phyloP scores from a whole-genome alignment of 2,888 invertebrate species.

The Pedicia rivosa region DNA sequence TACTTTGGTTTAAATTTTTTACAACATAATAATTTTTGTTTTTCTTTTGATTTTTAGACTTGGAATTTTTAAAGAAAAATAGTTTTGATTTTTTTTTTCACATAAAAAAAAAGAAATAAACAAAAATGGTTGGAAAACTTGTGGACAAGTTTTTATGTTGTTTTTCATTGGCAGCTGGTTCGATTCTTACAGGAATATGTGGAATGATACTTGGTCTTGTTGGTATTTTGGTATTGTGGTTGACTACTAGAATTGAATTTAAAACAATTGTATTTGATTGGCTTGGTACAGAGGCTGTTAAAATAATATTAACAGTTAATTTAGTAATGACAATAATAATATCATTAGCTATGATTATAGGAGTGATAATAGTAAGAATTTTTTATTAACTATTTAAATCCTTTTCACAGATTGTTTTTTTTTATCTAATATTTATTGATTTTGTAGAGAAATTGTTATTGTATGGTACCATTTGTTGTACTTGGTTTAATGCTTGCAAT shows the following conservation, averaged over 20 bases:
- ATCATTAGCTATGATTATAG: constrained; percentile 56
- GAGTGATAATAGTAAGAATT: constrained; percentile 51
- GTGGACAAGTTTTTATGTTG: constrained; percentile 55
- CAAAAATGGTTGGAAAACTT: constrained; percentile 31
- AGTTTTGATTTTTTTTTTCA: no score
- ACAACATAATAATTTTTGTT: no score
- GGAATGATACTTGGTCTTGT: constrained; percentile 60
- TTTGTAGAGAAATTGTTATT: constrained; percentile 58
- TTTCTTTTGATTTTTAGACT: no score
- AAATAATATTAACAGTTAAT: constrained; percentile 64
- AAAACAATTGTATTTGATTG: constrained; percentile 64
- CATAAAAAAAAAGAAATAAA: no score
- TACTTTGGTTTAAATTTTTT: no score
- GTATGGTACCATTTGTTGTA: constrained; percentile 75
- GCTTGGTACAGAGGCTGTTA: constrained; percentile 49
- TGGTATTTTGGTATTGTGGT: constrained; percentile 51
- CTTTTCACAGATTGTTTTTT: not conserved
- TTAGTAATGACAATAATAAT: constrained; percentile 69
- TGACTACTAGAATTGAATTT: constrained; percentile 44
- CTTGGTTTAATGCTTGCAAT: constrained; percentile 65
- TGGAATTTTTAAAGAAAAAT: no score
- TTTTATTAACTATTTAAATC: constrained; percentile 1
- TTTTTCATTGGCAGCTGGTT: constrained; percentile 54
- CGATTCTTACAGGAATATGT: constrained; percentile 51
- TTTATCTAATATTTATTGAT: constrained; percentile 3